Percentiles rank a stretch among this genome's conserved stretches.
Evolutionary conservation across 2,888 invertebrate genomes (phyloP).

Genomic region (Leucoma salicis): DNA sequence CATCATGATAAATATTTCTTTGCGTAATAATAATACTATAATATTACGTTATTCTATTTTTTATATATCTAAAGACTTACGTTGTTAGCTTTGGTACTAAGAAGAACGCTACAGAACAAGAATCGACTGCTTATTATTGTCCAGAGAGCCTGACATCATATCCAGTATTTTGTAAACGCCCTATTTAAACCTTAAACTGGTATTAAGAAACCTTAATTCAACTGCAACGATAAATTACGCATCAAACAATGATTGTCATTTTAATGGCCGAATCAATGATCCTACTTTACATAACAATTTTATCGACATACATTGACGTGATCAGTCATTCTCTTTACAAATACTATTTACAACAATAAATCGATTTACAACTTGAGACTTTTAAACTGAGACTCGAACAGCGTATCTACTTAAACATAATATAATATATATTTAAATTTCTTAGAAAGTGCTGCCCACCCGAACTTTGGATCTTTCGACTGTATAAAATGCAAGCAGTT

Average conservation of each 20-base stretch:
- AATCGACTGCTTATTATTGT: too few relatives aligned
- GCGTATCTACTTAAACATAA: slow-evolving; percentile 44
- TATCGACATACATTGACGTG: slow-evolving; percentile 43
- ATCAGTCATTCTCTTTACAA: slow-evolving; percentile 58
- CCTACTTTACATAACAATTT: slow-evolving; percentile 7
- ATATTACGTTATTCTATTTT: too few relatives aligned
- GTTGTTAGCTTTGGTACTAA: background rate
- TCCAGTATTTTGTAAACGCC: too few relatives aligned
- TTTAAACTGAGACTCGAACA: slow-evolving; percentile 43
- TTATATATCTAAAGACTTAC: background rate
- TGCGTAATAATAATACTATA: too few relatives aligned
- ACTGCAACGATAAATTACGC: too few relatives aligned
- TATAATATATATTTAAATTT: slow-evolving; percentile 33
- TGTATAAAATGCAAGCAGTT: background rate
- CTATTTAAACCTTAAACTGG: too few relatives aligned
- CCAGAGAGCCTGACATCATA: too few relatives aligned
- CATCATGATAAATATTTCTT: too few relatives aligned
- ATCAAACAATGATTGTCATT: background rate
- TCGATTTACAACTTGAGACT: slow-evolving; percentile 54
- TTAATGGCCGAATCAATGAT: slow-evolving; percentile 8
- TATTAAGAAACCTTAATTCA: too few relatives aligned
- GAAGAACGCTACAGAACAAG: too few relatives aligned
- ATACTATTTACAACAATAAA: slow-evolving; percentile 67
- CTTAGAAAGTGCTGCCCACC: slow-evolving; percentile 26
- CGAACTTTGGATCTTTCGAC: slow-evolving; percentile 35